Conservation (phyloP, 2,797 vertebrate genomes). For the Morelia viridis region DNA sequence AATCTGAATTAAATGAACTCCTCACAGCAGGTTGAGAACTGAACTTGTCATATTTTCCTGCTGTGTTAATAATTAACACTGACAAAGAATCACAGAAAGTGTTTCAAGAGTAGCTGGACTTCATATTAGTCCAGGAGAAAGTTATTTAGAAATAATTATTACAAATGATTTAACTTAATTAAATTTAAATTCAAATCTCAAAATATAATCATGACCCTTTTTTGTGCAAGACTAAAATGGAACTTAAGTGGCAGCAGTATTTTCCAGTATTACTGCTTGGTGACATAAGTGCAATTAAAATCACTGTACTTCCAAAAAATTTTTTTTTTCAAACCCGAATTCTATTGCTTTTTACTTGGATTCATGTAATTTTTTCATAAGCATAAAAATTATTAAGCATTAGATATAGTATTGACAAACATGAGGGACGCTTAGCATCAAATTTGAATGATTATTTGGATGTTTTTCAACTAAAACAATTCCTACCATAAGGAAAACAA, state of each 20-base stretch:
- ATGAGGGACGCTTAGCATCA: background rate
- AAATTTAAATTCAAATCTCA: background rate
- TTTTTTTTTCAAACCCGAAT: background rate
- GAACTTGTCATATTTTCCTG: background rate
- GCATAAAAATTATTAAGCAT: background rate
- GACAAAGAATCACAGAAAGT: background rate
- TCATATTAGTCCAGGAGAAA: background rate
- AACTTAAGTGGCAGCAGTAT: background rate
- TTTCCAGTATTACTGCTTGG: background rate
- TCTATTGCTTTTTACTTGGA: background rate
- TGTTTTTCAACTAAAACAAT: background rate
- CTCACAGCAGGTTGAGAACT: background rate
- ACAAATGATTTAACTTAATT: background rate
- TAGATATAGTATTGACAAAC: background rate
- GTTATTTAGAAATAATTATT: background rate
- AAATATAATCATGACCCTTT: background rate
- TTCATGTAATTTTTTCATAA: background rate
- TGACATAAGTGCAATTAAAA: background rate
- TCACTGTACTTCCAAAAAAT: background rate
- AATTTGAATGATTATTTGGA: background rate
- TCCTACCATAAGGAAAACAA: background rate
- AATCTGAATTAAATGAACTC: background rate
- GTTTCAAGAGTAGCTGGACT: background rate
- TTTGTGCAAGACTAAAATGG: background rate
- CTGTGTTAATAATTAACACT: background rate